phyloP scores from a whole-genome alignment of 2,888 invertebrate genomes.

The Melanargia galathea region DNA sequence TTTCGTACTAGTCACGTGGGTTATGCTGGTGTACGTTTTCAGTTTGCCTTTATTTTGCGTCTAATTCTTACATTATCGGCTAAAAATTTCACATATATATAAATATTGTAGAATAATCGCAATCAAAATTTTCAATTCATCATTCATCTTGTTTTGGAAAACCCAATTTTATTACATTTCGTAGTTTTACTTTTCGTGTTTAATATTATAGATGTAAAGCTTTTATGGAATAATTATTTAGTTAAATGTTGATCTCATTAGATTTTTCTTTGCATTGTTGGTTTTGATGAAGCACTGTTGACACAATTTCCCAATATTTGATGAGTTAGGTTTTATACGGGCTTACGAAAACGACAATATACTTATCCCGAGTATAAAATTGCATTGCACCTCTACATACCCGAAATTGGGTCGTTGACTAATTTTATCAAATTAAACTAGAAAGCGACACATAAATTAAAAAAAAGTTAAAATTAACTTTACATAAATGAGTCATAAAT shows the following conservation, averaged over 20 bases:
- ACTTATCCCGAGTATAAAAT: neutral
- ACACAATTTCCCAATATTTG: neutral
- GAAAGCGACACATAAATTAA: too few species aligned
- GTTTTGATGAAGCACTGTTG: neutral
- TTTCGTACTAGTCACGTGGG: conserved; percentile 42
- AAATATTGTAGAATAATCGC: conserved; percentile 3
- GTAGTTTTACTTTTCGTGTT: conserved; percentile 9
- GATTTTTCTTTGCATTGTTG: conserved; percentile 6
- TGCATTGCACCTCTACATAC: neutral
- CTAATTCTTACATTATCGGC: conserved; percentile 32
- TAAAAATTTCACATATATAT: conserved; percentile 28
- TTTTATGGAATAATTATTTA: conserved; percentile 2
- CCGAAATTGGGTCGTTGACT: neutral
- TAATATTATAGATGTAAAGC: conserved; percentile 20
- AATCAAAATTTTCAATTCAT: neutral
- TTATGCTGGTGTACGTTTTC: conserved; percentile 57
- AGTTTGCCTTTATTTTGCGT: conserved; percentile 38
- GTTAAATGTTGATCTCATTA: conserved; percentile 13
- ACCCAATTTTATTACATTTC: neutral
- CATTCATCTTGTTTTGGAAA: neutral
- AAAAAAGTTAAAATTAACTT: neutral
- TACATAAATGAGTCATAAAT: too few species aligned
- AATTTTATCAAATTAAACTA: neutral
- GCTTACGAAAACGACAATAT: neutral
- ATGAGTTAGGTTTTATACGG: neutral